Percentiles rank a stretch among this genome's conserved stretches.
Conservation (phyloP, 2,113 vertebrate genomes). For the Aphelocoma coerulescens region DNA sequence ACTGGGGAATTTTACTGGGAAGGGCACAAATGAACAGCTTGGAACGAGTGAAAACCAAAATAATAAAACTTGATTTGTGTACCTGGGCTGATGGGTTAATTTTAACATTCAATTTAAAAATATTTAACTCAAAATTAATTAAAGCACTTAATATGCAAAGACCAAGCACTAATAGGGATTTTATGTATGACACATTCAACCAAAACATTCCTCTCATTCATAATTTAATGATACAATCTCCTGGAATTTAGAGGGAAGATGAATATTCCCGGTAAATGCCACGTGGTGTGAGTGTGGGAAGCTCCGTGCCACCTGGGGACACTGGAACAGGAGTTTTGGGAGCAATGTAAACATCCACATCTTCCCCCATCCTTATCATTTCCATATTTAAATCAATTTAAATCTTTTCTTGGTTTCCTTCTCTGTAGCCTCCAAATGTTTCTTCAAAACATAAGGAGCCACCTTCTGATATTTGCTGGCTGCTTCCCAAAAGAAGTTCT, state of each 20-base stretch:
- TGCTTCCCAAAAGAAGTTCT: background rate
- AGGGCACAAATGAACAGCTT: too few relatives aligned
- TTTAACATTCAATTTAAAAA: too few relatives aligned
- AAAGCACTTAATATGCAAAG: too few relatives aligned
- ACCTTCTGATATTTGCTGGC: background rate
- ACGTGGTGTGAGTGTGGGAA: fast-evolving
- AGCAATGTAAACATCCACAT: background rate
- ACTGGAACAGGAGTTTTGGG: background rate
- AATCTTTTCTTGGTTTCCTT: background rate
- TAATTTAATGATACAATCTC: background rate
- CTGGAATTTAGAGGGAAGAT: background rate
- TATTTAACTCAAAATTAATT: too few relatives aligned
- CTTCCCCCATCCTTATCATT: background rate
- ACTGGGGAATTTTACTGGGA: too few relatives aligned
- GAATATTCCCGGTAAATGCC: background rate
- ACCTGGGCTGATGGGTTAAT: too few relatives aligned
- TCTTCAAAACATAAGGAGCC: background rate
- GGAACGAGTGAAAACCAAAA: too few relatives aligned
- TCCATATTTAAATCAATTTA: background rate
- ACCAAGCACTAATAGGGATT: too few relatives aligned
- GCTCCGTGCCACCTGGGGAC: background rate
- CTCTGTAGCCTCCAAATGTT: background rate
- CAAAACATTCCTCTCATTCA: background rate
- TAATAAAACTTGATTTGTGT: too few relatives aligned
- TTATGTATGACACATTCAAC: too few relatives aligned